Base-by-base conservation (phyloP, 2,888 invertebrate genomes). In the Aphidoletes aphidimyza region DNA sequence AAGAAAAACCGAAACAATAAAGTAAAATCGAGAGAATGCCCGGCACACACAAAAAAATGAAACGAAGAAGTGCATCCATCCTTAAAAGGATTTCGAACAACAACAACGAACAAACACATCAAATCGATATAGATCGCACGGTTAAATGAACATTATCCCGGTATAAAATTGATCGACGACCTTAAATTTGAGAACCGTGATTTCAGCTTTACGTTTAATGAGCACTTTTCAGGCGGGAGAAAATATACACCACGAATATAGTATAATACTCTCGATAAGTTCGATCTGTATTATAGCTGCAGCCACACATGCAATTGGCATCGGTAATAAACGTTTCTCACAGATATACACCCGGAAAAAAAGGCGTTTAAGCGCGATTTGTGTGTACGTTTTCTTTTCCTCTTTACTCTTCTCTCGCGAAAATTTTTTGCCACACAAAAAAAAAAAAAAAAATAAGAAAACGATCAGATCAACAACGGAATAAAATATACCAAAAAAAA, bases 331-430 rank as follows among this genome's bases (percentile, higher is more conserved):
- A 14, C 30, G 36, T 69, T 69, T 69, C 69, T 69, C 69, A 69
- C 69, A 69, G 11, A 69, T 30, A 14, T 9, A 69, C 37, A 78
- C 81, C 81, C 19, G 81, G n/a, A 37, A 81, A n/a, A 81, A 81
- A 37, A 17, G 39, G 39, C 81, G 81, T 81, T 37, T 81, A 81
- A 81, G 37, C 11, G n/a, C 37, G 81, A 37, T 37, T 37, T n/a
- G 54, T n/a, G n/a, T n/a, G n/a, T n/a, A n/a, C n/a, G n/a, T n/a
- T n/a, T 54, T 54, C 54, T 54, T 54, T 54, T 54, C 0, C n/a
- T 81, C 36, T 78, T 36, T 78, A n/a, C 22, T 81, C n/a, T 81
- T 1, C 0, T 5, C 11, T 37, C 37, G n/a, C n/a, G 37, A 37
- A 81, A 36, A 81, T 1, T 37, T n/a, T n/a, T n/a, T 22, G 81